Evolutionary conservation across 2,797 vertebrate species (phyloP), one percentile per base, ranked within the genome.

Genomic region (Pyrocephalus nanus): DNA sequence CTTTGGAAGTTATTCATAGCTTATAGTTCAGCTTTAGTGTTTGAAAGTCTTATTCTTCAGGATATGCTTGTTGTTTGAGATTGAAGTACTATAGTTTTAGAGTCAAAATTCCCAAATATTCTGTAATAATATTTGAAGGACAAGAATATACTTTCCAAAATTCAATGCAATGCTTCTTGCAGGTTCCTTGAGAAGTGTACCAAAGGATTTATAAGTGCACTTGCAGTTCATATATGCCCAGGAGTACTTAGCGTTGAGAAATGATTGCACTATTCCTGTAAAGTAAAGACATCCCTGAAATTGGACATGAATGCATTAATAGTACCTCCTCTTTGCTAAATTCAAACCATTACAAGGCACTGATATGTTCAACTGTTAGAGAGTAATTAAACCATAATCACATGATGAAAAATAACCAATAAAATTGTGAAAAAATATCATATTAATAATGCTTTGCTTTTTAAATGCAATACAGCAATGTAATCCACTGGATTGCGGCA

Each of bases 341-440:
- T 80, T 84, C 61, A 69, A 92, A 90, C 21, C 11, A 26, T 58
- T 86, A 77, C 62, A 78, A 92, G 90, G 14, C 21, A 72, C 10
- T 69, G 22, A 50, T 80, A 89, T 19, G 90, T 85, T 88, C 72
- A 91, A 88, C 29, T 51, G 34, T 88, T 91, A 76, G 38, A 43
- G 88, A 94, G 27, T 70, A 90, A 85, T 94, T 90, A 92, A 91
- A 78, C 22, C 27, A 26, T 84, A 86, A 91, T 47, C 69, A 14
- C 8, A 43, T 27, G 74, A 53, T 70, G 36, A 78, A 93, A 94
- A 95, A 89, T 70, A 93, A 47, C 34, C 50, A 80, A 87, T 29
- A 88, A 54, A 78, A 90, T 55, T 40, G 23, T 67, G 73, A 83
- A 88, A 43, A 89, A 93, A 72, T 88, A 84, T 9, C 42, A 82